Base-by-base conservation (phyloP, 2,797 vertebrate genomes). In the Poeciliopsis gracilis region DNA sequence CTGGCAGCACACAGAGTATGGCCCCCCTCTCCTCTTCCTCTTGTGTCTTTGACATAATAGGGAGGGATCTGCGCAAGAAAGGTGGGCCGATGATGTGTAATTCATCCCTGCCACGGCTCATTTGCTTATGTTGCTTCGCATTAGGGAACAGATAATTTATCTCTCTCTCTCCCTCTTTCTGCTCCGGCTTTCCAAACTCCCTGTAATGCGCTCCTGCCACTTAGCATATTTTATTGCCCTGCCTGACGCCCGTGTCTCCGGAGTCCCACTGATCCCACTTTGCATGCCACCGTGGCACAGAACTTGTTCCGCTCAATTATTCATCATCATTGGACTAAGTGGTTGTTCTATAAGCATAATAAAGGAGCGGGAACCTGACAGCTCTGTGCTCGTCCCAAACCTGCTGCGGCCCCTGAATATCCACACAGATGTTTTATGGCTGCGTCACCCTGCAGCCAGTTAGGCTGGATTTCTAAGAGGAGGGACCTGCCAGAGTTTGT, bases 171-270 rank as follows among this genome's bases (percentile, higher is more conserved):
- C 93, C 94, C 94, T 94, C 94, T 93, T 57, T 53, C 87, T 13
- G 79, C 77, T 77, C 72, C 66, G 36, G 86, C 91, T 91, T 87
- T 90, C 90, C 91, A 90, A 90, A 93, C 91, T 88, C 89, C 78
- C 91, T 79, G 92, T 92, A 94, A 93, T 93, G 93, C 90, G 89
- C 91, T 93, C 87, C 94, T 94, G 94, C 95, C 96, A 96, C 95
- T 96, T 96, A 96, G 92, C 95, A 96, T 96, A 96, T 96, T 96
- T 96, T 95, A 96, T 95, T 95, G 94, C 93, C 84, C 84, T 76
- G 91, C 86, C 91, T 95, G 94, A 94, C 84, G 91, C 93, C 85
- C 77, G 85, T 84, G 93, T 94, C 94, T 92, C 93, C 88, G 20
- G 93, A 93, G 93, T 89, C 91, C 85, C 84, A 90, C 90, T 92